Evolutionary conservation across 2,113 vertebrate species (phyloP), one percentile per base, ranked within the genome.

Genomic region (Eptesicus fuscus): DNA sequence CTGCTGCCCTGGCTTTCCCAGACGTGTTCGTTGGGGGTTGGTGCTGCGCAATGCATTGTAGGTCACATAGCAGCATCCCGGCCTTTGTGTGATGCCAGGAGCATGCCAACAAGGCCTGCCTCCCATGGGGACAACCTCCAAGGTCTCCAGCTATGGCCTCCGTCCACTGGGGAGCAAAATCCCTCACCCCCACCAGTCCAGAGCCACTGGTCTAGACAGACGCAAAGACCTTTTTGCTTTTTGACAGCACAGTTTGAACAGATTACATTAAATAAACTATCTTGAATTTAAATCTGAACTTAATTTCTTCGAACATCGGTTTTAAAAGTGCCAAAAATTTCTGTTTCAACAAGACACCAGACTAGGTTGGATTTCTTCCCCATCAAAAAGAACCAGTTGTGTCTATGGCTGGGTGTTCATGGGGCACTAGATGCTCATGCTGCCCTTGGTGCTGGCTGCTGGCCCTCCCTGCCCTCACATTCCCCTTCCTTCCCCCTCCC

Each of bases 251-350:
- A 12, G 7, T 85, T 61, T 88, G 42, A 88, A 70, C 53, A 85
- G 40, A 89, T 47, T 65, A 77, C 61, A 61, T 88, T 82, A 25
- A 47, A 79, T 59, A 76, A 65, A 95, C 23, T 40, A 51, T 47
- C 71, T 91, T 84, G 37, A 95, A 67, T 93, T 91, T 61, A 74
- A 94, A 90, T 83, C 35, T 79, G 63, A 94, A 84, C 76, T 88
- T 94, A 59, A 88, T 95, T 95, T 96, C 65, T 95, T 92, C 51
- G 37, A 67, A 90, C 42, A 73, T 84, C 79, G 61, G 35, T 47
- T 93, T 84, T 59, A 69, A 87, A 89, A 90, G 30, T 88, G 40
- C 76, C 78, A 16, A 40, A 85, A 84, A 78, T 30, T 53, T 82
- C 56, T 56, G 40, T 92, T 96, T 63, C 80, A 90, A 42, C n/a